Base-by-base conservation (phyloP, 1,140 invertebrate genomes). In the Colletes latitarsis region DNA sequence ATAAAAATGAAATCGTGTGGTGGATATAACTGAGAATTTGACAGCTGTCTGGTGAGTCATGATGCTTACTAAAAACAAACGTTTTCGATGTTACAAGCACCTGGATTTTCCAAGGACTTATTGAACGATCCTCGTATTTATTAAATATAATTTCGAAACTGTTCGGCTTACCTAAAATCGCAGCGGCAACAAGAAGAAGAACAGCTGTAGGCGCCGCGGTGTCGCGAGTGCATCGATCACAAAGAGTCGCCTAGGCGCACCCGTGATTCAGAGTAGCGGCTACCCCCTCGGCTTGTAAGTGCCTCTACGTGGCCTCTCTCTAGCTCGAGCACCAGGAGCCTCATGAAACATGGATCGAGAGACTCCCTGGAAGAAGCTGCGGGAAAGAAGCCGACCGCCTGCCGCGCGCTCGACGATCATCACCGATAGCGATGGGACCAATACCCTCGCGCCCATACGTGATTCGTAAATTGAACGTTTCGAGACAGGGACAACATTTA, bases 331-430 rank as follows among this genome's bases (percentile, higher is more conserved):
- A 57, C 67, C 68, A 81, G 57, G 53, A 60, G 69, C 30, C 85
- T 87, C 85, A 87, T 87, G 85, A 87, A 87, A 86, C 84, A 87
- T 87, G 85, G 84, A 87, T 87, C 81, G 74, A 60, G 73, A 86
- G 84, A 81, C 85, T 77, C 52, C 68, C 83, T 81, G 53, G 76
- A 85, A 86, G 81, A 85, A 86, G 76, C 69, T 66, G 69, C 64
- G 82, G 75, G 81, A 83, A 86, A 81, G 73, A 87, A 87, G 77
- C 70, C 73, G 84, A 81, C 81, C 77, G 81, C 84, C 85, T 68
- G 80, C 80, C 58, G 74, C 41, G 83, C 60, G 49, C 41, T 75
- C 75, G 71, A 49, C 67, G 62, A 74, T 85, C 66, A 85, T 78
- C 79, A 84, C 53, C 72, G 72, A 86, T 82, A 72, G 69, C n/a